Base-by-base conservation (phyloP, 1,140 invertebrate species). In the Diorhabda sublineata region DNA sequence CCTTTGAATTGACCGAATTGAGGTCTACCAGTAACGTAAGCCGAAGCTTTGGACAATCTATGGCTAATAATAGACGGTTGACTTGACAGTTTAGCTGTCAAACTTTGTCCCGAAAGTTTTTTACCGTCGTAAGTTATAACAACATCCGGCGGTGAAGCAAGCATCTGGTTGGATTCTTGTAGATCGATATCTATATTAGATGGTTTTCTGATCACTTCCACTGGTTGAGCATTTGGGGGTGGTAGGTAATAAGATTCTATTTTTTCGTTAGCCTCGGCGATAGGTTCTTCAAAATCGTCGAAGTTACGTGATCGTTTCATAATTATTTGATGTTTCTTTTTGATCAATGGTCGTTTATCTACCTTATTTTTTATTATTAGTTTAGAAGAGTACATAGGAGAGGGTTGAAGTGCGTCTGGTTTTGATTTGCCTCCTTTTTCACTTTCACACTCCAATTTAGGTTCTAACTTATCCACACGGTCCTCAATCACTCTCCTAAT, bases 111-210 rank as follows among this genome's bases (percentile, higher is more conserved):
- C 3, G 89, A 86, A 4, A 92, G 84, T 26, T 84, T 86, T 77
- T 90, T 90, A 0, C 90, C 90, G 73, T 92, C 90, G 71, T 88
- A 92, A 5, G 90, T 88, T 6, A 90, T 86, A 41, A 90, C 84
- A 0, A 87, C 86, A 52, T 81, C 85, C 63, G 74, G 77, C 61
- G 77, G 81, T 41, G 77, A 82, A 70, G 79, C 83, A 42, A 76
- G 80, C 76, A 77, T 82, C 82, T 81, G 71, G 83, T 82, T 62
- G 79, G 80, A 64, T 69, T 61, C 71, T 3, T 70, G 66, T 8
- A 66, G 66, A 43, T 74, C 71, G 7, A 76, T 71, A 72, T 81
- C 84, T 58, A 78, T 83, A 64, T 76, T 76, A 2, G 75, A 74
- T 7, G 74, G 71, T 65, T 75, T 60, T 7, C 70, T 66, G 11